Conservation (phyloP, 2,797 vertebrate species). For the Myotis findleyi region DNA sequence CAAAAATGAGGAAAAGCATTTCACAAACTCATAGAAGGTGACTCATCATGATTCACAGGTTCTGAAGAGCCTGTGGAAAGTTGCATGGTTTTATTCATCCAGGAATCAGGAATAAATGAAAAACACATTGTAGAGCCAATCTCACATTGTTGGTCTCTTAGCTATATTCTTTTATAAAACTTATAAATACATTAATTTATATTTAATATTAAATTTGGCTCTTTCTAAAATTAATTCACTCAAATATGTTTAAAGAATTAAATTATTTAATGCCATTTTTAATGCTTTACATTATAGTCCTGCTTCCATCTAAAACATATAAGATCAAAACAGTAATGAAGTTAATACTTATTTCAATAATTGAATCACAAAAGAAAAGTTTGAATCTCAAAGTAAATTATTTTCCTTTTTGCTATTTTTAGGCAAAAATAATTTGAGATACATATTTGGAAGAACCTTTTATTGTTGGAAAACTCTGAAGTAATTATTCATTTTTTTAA, state of each 20-base stretch:
- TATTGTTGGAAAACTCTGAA: background rate
- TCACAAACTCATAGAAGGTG: background rate
- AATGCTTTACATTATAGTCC: background rate
- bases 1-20: background rate
- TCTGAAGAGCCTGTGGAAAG: background rate
- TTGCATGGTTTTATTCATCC: background rate
- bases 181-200: background rate
- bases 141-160: background rate
- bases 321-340: background rate
- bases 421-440: slow-evolving; percentile 1
- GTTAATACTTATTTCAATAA: background rate
- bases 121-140: background rate
- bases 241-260: slow-evolving; percentile 19
- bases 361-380: background rate
- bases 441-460: background rate
- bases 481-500: background rate
- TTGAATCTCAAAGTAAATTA: slow-evolving; percentile 12
- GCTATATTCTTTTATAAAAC: background rate
- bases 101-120: background rate
- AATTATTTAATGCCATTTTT: background rate
- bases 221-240: background rate
- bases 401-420: slow-evolving; percentile 27
- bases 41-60: background rate
- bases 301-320: background rate
- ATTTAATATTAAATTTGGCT: background rate